Conservation (phyloP, 1,140 invertebrate species). For the Lordiphosa mommai region DNA sequence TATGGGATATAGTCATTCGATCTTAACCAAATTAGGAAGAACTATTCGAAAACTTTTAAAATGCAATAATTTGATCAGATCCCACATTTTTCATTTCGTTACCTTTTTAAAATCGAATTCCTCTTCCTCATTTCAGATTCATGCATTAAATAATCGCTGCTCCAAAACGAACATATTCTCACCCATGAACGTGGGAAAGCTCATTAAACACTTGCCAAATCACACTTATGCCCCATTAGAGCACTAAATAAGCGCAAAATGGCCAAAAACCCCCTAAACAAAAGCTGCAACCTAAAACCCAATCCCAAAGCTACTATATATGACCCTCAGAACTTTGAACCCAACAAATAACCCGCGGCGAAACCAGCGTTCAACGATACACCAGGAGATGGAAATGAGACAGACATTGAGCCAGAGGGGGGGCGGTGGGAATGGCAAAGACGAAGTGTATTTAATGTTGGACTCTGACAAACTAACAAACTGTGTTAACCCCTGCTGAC, state of each 20-base stretch:
- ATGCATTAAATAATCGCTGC: too few species aligned
- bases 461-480: slow-evolving; percentile 67
- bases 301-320: slow-evolving; percentile 28
- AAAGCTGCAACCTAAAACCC: slow-evolving; percentile 2
- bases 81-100: too few species aligned
- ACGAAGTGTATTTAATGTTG: slow-evolving; percentile 51
- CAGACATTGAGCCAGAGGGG: not conserved
- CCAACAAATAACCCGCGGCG: slow-evolving; percentile 72
- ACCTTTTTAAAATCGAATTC: too few species aligned
- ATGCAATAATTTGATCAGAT: too few species aligned
- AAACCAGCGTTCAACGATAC: slow-evolving; percentile 28
- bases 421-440: not conserved
- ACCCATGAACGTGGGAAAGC: slow-evolving; percentile 52
- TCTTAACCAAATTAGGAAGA: too few species aligned
- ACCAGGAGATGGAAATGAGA: slow-evolving; percentile 39
- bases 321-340: slow-evolving; percentile 42
- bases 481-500: slow-evolving; percentile 70
- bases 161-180: too few species aligned
- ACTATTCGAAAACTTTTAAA: too few species aligned
- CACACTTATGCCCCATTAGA: slow-evolving; percentile 74
- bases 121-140: too few species aligned
- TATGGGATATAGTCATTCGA: too few species aligned
- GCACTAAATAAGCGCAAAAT: slow-evolving; percentile 72
- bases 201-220: slow-evolving; percentile 74
- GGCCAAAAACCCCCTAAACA: slow-evolving; percentile 18